Percentiles rank a stretch among this genome's conserved stretches.
Conservation (phyloP, 2,113 vertebrate species). For the Aramus guarauna region DNA sequence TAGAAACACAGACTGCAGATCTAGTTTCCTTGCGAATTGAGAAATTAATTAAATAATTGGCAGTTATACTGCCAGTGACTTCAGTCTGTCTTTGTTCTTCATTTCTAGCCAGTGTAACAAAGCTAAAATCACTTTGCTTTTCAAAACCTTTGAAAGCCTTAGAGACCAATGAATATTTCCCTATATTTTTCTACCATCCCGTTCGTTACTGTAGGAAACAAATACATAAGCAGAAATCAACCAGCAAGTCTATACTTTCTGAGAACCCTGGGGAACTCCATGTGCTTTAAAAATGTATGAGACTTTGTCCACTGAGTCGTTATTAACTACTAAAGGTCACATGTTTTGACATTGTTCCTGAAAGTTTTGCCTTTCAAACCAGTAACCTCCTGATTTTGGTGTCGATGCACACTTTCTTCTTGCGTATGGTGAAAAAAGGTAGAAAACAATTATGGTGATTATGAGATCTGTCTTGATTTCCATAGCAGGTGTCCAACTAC, state of each 20-base stretch:
- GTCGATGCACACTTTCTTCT: neutral
- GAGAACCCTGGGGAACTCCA: neutral
- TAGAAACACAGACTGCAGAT: neutral
- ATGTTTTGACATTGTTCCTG: neutral
- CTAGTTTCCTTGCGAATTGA: neutral
- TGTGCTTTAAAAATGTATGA: constrained; percentile 19
- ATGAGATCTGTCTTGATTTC: neutral
- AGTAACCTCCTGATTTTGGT: neutral
- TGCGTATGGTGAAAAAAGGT: neutral
- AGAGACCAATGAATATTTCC: neutral
- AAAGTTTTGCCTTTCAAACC: neutral
- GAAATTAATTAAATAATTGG: neutral
- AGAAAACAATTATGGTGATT: neutral
- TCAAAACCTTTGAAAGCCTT: neutral
- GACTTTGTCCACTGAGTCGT: neutral
- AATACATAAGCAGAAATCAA: neutral
- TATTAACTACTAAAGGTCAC: neutral
- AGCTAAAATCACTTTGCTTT: neutral
- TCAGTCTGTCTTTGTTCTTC: neutral
- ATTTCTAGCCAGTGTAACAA: neutral
- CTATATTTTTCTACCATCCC: neutral
- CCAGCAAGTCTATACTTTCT: neutral
- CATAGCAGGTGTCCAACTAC: neutral
- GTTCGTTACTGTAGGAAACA: constrained; percentile 11
- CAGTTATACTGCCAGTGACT: neutral